A percentile compares a stretch with the other conserved stretches of the same genome.
Evolutionary conservation across 1,140 invertebrate genomes (phyloP).

Genomic region (honey bee (Apis mellifera)): Amel_HAv3.1 CM009935.2:6737001-6737500

Average conservation of each 20-base stretch:
- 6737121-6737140: conserved; percentile 74
- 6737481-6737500: no score
- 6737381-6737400: background rate
- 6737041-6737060: conserved; percentile 18
- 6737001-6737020: background rate
- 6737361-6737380: background rate
- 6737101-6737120: conserved; percentile 64
- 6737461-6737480: no score
- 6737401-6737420: background rate
- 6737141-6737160: conserved; percentile 78
- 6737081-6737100: conserved; percentile 54
- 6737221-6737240: conserved; percentile 48
- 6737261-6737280: conserved; percentile 8
- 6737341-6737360: background rate
- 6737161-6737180: conserved; percentile 64
- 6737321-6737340: background rate
- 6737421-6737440: background rate
- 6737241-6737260: conserved; percentile 20
- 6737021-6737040: background rate
- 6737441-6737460: no score
- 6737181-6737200: conserved; percentile 57
- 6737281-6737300: conserved; percentile 3
- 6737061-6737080: conserved; percentile 17
- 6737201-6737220: conserved; percentile 51
- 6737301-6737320: background rate